A percentile compares a stretch with the other conserved stretches of the same genome.
Evolutionary conservation across 1,140 invertebrate species (phyloP).

Genomic region (Aphelinus certus): DNA sequence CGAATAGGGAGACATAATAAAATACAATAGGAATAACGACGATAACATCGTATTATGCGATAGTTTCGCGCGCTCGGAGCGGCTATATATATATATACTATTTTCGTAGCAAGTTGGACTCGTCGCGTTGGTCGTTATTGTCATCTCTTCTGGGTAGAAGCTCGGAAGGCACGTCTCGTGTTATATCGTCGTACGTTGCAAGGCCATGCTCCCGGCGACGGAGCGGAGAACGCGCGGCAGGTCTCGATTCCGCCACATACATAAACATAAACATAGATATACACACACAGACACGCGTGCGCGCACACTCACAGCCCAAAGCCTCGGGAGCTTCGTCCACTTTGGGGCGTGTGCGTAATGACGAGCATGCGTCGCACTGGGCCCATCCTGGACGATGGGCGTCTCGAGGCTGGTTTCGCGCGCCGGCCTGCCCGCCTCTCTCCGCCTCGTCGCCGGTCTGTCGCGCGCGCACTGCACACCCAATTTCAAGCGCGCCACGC

Average conservation of each 20-base stretch:
- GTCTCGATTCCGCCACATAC: too few relatives aligned
- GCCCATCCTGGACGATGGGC: too few relatives aligned
- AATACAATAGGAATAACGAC: slow-evolving; percentile 26
- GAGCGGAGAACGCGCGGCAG: slow-evolving; percentile 13
- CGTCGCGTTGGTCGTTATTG: slow-evolving; percentile 1
- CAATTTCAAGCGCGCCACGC: too few relatives aligned
- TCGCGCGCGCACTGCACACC: neutral
- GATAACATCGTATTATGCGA: slow-evolving; percentile 24
- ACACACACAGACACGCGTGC: neutral
- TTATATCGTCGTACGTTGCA: too few relatives aligned
- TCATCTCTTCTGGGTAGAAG: slow-evolving; percentile 1
- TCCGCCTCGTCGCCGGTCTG: neutral
- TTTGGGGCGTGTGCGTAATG: too few relatives aligned
- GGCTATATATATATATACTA: neutral
- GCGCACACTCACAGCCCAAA: slow-evolving; percentile 34
- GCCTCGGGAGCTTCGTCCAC: slow-evolving; percentile 1
- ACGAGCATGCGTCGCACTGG: too few relatives aligned
- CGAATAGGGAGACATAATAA: slow-evolving; percentile 9
- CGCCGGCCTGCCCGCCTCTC: neutral
- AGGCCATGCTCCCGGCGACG: slow-evolving; percentile 1
- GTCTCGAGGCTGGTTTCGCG: neutral
- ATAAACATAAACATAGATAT: neutral
- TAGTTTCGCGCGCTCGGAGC: slow-evolving; percentile 7
- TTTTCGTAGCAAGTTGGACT: slow-evolving; percentile 13
- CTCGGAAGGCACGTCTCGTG: too few relatives aligned